Percentiles rank a stretch among this genome's conserved stretches.
phyloP scores from a whole-genome alignment of 2,888 invertebrate genomes.

The Agrochola circellaris region DNA sequence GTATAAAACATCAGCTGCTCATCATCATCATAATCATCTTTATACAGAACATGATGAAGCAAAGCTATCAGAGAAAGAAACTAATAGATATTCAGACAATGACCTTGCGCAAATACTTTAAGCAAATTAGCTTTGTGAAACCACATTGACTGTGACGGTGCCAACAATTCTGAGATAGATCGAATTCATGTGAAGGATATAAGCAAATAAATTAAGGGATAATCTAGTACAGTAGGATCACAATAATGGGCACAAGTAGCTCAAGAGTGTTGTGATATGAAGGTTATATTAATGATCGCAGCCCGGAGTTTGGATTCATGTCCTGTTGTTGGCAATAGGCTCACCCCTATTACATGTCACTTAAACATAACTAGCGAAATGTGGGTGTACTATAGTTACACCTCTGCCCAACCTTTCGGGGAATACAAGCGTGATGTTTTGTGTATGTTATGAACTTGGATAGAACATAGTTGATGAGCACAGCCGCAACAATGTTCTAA shows the following conservation, averaged over 20 bases:
- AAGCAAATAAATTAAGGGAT: not conserved
- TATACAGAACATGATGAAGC: not conserved
- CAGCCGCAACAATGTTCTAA: constrained; percentile 2
- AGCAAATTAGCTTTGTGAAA: not conserved
- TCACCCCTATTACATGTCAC: too few relatives aligned
- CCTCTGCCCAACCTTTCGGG: too few relatives aligned
- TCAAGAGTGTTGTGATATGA: not conserved
- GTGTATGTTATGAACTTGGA: too few relatives aligned
- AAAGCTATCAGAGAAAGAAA: not conserved
- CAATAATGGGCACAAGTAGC: not conserved
- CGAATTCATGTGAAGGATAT: not conserved
- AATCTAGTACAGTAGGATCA: not conserved
- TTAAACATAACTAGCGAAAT: too few relatives aligned
- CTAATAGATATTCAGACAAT: not conserved
- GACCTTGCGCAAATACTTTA: not conserved
- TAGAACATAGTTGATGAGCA: not conserved
- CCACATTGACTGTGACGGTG: not conserved
- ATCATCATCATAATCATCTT: too few relatives aligned
- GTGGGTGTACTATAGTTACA: too few relatives aligned
- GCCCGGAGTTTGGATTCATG: too few relatives aligned
- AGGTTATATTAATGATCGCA: too few relatives aligned
- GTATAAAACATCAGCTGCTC: not conserved
- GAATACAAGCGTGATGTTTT: too few relatives aligned
- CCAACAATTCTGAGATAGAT: not conserved
- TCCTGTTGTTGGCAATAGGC: too few relatives aligned